Conservation (phyloP, 1,140 invertebrate species). For the Chironomus tepperi region DNA sequence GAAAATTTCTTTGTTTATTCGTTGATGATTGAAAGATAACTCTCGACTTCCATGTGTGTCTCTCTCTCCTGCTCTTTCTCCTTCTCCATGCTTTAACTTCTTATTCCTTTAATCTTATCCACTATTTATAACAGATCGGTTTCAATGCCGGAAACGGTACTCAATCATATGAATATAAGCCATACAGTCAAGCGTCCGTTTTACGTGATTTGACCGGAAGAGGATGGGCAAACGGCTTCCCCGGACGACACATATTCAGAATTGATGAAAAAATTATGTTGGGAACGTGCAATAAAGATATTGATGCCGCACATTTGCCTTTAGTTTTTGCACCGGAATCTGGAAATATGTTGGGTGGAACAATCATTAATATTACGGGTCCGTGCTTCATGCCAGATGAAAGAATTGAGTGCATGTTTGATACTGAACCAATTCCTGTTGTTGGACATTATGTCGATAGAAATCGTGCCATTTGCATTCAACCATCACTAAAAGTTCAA, state of each 20-base stretch:
- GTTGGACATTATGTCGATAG: constrained; percentile 60
- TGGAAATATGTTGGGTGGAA: constrained; percentile 91
- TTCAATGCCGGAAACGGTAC: constrained; percentile 95
- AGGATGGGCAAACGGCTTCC: constrained; percentile 79
- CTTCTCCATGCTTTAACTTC: background rate
- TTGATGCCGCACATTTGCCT: constrained; percentile 66
- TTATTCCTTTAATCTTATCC: constrained; percentile 25
- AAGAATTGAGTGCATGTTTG: constrained; percentile 72
- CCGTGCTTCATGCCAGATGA: constrained; percentile 72
- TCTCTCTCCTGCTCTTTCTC: too few relatives aligned
- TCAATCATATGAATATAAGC: constrained; percentile 76
- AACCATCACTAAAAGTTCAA: constrained; percentile 80
- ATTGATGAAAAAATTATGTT: constrained; percentile 90
- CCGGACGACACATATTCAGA: constrained; percentile 86
- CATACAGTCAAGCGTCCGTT: constrained; percentile 81
- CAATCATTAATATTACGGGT: constrained; percentile 89
- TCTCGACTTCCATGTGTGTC: too few relatives aligned
- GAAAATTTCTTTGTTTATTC: too few relatives aligned
- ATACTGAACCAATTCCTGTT: constrained; percentile 55
- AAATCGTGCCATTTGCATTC: constrained; percentile 81
- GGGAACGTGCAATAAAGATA: constrained; percentile 85
- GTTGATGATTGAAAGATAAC: too few relatives aligned
- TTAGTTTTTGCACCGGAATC: constrained; percentile 85
- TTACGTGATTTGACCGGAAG: constrained; percentile 69
- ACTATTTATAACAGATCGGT: constrained; percentile 56